These are phyloP conservation scores for Empis livida DNA, from an alignment of 2,888 invertebrate genomes.

Conservation along the genomic window DNA sequence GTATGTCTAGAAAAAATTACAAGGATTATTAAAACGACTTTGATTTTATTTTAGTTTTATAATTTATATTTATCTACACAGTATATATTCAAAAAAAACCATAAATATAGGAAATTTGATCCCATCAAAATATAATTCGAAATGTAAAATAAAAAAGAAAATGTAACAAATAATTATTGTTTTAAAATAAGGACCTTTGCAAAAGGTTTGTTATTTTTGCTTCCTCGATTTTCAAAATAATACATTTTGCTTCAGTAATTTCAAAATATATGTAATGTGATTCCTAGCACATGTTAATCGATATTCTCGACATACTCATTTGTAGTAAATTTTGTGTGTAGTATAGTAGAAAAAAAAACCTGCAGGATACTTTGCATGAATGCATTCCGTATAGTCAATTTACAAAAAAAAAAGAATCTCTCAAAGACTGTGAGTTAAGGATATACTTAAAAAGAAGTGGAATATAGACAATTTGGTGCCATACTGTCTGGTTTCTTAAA, in stretches of 20 bases:
- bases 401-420: too few relatives aligned
- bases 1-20: too few relatives aligned
- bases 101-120: neutral
- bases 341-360: neutral
- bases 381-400: too few relatives aligned
- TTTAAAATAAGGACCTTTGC: too few relatives aligned
- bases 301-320: neutral
- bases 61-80: too few relatives aligned
- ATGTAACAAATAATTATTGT: neutral
- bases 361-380: neutral
- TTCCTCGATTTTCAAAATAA: neutral
- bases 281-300: constrained; percentile 1
- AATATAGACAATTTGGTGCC: constrained; percentile 17
- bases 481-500: constrained; percentile 21
- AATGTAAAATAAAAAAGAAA: neutral
- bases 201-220: too few relatives aligned
- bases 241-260: neutral
- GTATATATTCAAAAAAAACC: too few relatives aligned
- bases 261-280: constrained; percentile 3
- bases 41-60: too few relatives aligned
- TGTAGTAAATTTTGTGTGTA: neutral
- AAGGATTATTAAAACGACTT: too few relatives aligned
- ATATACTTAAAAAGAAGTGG: neutral
- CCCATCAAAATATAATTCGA: neutral
- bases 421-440: neutral